Conservation (phyloP, 1,140 invertebrate genomes). For the Spodoptera frugiperda region DNA sequence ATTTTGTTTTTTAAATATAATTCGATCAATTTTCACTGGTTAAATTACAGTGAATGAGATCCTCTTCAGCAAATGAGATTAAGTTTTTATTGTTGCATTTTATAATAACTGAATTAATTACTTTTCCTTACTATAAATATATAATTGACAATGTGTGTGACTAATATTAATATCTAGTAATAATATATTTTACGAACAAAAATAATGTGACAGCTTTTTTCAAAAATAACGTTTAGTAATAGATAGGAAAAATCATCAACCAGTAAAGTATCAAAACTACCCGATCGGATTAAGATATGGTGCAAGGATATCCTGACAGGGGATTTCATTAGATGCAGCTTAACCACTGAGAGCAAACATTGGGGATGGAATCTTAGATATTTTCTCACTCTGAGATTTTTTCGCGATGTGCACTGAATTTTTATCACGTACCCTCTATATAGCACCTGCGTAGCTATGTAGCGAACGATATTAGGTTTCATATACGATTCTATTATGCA, state of each 20-base stretch:
- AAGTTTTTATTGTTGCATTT: no score
- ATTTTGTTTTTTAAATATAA: no score
- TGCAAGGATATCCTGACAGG: constrained; percentile 82
- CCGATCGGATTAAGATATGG: constrained; percentile 62
- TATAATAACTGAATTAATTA: no score
- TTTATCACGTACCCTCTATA: constrained; percentile 55
- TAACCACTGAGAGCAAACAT: constrained; percentile 82
- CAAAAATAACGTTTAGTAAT: no score
- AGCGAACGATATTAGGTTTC: constrained; percentile 32
- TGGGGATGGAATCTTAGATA: constrained; percentile 76
- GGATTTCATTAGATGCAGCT: constrained; percentile 86
- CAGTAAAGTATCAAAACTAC: constrained; percentile 62
- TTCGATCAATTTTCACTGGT: no score
- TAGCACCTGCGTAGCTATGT: constrained; percentile 24
- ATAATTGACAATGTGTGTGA: no score
- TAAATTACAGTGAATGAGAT: no score
- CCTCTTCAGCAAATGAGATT: no score
- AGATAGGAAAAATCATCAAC: background rate
- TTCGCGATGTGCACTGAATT: constrained; percentile 72
- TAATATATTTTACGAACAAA: no score
- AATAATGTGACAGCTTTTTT: no score
- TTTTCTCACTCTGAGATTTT: constrained; percentile 74
- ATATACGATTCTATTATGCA: constrained; percentile 29
- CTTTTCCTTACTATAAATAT: no score
- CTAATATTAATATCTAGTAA: no score